Conservation (phyloP, 1,140 invertebrate genomes). For the Episyrphus balteatus region DNA sequence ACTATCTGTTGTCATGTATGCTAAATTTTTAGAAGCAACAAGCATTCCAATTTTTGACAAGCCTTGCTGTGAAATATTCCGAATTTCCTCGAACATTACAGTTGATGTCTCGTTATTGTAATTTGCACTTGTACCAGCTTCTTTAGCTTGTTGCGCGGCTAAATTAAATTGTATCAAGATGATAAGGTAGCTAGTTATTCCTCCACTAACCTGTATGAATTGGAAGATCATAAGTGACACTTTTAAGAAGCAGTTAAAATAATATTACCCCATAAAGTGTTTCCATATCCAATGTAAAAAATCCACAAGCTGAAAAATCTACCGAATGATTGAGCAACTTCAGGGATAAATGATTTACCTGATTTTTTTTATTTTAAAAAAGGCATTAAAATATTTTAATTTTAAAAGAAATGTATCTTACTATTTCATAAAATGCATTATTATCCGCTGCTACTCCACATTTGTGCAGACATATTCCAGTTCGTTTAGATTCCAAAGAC, state of each 20-base stretch:
- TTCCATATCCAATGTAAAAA: conserved; percentile 35
- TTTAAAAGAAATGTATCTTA: conserved; percentile 4
- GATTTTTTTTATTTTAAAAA: background rate
- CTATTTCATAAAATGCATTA: conserved; percentile 33
- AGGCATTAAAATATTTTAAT: background rate
- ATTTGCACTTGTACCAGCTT: conserved; percentile 9
- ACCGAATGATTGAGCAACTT: conserved; percentile 34
- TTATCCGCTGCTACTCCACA: conserved; percentile 32
- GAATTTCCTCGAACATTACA: no score
- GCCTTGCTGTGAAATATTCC: no score
- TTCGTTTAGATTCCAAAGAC: conserved; percentile 30
- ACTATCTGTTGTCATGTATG: no score
- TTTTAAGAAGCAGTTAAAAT: no score
- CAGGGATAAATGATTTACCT: conserved; percentile 30
- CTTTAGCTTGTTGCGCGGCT: conserved; percentile 33
- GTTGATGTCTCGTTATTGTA: no score
- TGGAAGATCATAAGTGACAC: no score
- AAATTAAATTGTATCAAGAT: conserved; percentile 36
- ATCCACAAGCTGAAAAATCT: conserved; percentile 34
- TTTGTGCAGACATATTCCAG: conserved; percentile 33
- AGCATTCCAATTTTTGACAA: no score
- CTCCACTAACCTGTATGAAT: conserved; percentile 23
- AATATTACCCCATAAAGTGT: conserved; percentile 28
- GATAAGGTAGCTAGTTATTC: conserved; percentile 35
- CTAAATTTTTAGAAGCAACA: no score